These are phyloP conservation scores for Melanocharis versteri DNA, from an alignment of 2,113 vertebrate species.

Conservation along the genomic window DNA sequence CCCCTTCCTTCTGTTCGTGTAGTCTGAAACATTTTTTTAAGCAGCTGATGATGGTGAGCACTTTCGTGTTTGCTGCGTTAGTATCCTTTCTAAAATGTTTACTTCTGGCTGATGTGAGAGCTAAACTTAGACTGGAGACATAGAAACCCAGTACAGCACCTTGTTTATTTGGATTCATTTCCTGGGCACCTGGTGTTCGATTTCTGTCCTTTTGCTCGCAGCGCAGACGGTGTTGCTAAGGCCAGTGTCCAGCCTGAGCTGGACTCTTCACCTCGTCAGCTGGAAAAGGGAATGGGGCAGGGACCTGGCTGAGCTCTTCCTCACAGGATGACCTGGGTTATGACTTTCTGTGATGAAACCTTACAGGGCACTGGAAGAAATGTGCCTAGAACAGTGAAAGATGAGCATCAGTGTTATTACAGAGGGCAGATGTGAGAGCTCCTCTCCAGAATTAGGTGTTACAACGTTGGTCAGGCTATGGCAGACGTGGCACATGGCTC, in stretches of 20 bases:
- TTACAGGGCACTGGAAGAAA: not conserved
- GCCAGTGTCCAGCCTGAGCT: not conserved
- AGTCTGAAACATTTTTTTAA: not conserved
- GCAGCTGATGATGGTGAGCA: not conserved
- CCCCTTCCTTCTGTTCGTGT: not conserved
- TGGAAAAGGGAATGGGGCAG: not conserved
- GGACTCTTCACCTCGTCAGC: not conserved
- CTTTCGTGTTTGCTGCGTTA: not conserved
- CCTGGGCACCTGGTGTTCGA: not conserved
- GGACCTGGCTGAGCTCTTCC: not conserved
- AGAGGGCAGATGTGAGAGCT: not conserved
- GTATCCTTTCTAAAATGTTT: conserved; percentile 4
- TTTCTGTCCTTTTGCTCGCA: not conserved
- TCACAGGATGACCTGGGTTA: not conserved
- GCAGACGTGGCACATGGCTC: not conserved
- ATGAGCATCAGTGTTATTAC: not conserved
- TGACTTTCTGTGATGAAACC: not conserved
- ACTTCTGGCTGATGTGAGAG: not conserved
- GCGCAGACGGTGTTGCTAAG: not conserved
- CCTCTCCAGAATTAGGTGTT: not conserved
- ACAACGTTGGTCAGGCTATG: not conserved
- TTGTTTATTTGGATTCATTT: conserved; percentile 38
- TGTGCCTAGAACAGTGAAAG: not conserved
- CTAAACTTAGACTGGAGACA: conserved; percentile 39
- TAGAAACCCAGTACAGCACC: conserved; percentile 13